These are phyloP conservation scores for Temnothorax curvispinosus DNA, from an alignment of 1,140 invertebrate species.

Conservation along the genomic window DNA sequence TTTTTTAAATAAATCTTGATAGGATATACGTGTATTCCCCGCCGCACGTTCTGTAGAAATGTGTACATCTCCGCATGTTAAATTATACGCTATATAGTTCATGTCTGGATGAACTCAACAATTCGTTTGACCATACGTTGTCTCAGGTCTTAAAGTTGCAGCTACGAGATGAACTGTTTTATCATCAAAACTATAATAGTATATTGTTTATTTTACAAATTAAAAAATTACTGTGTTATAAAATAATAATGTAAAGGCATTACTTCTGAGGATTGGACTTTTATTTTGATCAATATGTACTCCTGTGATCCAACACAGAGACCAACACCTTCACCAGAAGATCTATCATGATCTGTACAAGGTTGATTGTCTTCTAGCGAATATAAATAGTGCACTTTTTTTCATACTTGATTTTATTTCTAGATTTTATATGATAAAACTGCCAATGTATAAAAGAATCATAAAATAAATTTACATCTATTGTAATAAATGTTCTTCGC, in stretches of 20 bases:
- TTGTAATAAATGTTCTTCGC: conserved; percentile 98
- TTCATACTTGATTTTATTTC: conserved; percentile 97
- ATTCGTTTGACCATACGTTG: conserved; percentile 99
- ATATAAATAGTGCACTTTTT: conserved; percentile 98
- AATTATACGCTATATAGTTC: conserved; percentile 94
- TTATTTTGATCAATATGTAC: conserved; percentile 99
- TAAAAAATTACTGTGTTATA: not conserved
- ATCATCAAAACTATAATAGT: conserved; percentile 81
- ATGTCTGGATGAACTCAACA: conserved; percentile 99
- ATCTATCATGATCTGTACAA: conserved; percentile 99
- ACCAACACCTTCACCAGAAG: conserved; percentile 94
- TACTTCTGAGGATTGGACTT: conserved; percentile 91
- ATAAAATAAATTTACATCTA: conserved; percentile 98
- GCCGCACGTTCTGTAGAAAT: conserved; percentile 95
- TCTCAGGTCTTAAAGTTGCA: conserved; percentile 99
- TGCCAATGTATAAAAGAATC: conserved; percentile 99
- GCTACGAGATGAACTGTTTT: conserved; percentile 95
- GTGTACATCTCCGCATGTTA: conserved; percentile 90
- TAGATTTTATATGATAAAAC: conserved; percentile 94
- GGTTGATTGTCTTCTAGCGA: conserved; percentile 99
- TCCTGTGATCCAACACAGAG: conserved; percentile 95
- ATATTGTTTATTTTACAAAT: conserved; percentile 24
- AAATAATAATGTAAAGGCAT: conserved; percentile 22
- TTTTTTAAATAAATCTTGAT: conserved; percentile 95
- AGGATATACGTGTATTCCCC: conserved; percentile 94